Percentiles rank a stretch among this genome's conserved stretches.
phyloP scores from a whole-genome alignment of 1,140 invertebrate species.

The Araneus ventricosus region DNA sequence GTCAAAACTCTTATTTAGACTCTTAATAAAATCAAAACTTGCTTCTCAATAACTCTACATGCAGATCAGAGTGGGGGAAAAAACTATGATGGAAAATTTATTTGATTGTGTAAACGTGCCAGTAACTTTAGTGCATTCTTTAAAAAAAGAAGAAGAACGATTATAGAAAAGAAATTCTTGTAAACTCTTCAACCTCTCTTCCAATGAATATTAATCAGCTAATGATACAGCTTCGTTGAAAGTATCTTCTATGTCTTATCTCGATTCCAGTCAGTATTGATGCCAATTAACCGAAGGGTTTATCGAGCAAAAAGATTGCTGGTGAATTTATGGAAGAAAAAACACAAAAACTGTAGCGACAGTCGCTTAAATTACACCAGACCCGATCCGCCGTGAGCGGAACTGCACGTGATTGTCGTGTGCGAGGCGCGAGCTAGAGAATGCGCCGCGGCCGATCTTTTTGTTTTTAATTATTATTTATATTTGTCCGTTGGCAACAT shows the following conservation, averaged over 20 bases:
- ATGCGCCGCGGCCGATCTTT: background rate
- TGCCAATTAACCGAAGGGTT: slow-evolving; percentile 15
- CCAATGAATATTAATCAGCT: slow-evolving; percentile 22
- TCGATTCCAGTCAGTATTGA: background rate
- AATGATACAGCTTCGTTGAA: background rate
- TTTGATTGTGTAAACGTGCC: too few relatives aligned
- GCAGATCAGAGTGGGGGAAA: too few relatives aligned
- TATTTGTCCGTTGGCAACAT: slow-evolving; percentile 20
- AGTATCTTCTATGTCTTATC: background rate
- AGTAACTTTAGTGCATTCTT: too few relatives aligned
- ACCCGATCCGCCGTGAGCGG: background rate
- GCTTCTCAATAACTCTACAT: too few relatives aligned
- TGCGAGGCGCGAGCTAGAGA: slow-evolving; percentile 13
- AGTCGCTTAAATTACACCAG: slow-evolving; percentile 8
- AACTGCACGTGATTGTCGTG: slow-evolving; percentile 8
- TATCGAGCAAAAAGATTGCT: background rate
- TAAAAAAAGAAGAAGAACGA: too few relatives aligned
- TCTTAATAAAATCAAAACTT: too few relatives aligned
- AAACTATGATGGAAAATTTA: too few relatives aligned
- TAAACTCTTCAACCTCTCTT: background rate
- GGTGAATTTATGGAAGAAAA: background rate
- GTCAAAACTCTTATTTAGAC: too few relatives aligned
- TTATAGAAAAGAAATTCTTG: background rate
- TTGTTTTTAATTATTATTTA: slow-evolving; percentile 36
- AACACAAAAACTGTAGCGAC: background rate